phyloP scores from a whole-genome alignment of 2,113 vertebrate genomes.

The Silurus meridionalis region DNA sequence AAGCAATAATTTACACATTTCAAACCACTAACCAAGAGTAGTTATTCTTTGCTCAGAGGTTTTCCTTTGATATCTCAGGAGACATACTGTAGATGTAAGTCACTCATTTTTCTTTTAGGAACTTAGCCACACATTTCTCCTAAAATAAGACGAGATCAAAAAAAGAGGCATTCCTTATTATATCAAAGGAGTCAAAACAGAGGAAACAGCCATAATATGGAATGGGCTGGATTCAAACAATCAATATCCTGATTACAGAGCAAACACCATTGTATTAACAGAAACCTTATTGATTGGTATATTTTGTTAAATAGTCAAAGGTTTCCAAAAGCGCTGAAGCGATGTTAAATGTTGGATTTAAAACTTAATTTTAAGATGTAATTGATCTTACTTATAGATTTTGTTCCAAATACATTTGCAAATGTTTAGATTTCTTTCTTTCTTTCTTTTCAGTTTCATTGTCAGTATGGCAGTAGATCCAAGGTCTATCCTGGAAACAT shows the following conservation, averaged over 20 bases:
- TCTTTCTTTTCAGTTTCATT: background rate
- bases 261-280: background rate
- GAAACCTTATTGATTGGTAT: background rate
- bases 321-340: background rate
- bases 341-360: background rate
- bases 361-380: background rate
- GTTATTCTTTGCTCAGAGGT: background rate
- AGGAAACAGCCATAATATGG: background rate
- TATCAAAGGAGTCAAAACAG: background rate
- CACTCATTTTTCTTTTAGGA: background rate
- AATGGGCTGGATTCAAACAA: background rate
- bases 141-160: background rate
- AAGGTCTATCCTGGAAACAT: background rate
- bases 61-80: background rate
- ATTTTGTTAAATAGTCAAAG: background rate
- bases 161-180: background rate
- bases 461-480: background rate
- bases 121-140: background rate
- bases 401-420: background rate
- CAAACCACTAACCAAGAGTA: background rate
- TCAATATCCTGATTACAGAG: background rate
- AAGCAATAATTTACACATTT: background rate
- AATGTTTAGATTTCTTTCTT: background rate
- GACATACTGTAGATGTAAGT: background rate
- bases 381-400: background rate